Evolutionary conservation across 2,888 invertebrate genomes (phyloP), one percentile per base, ranked within the genome.

Genomic region (Ceriagrion tenellum): DNA sequence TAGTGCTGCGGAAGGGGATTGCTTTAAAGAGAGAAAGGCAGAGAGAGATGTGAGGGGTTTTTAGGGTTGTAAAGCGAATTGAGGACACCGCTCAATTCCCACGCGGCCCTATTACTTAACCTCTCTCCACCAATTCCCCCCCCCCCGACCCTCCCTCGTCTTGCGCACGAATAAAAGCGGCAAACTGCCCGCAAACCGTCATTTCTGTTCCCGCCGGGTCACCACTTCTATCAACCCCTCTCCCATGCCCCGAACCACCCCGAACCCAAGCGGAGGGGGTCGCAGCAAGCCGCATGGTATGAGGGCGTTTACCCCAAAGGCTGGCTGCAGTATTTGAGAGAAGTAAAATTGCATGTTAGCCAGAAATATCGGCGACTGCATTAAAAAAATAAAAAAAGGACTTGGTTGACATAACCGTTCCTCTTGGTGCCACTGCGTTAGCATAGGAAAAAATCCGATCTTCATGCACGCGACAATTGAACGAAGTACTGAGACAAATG

Each of bases 41-140:
- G n/a, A n/a, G 69, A 69, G 69, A 69, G 69, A 69, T 59, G n/a
- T 69, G 12, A 26, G 69, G 69, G n/a, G 69, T 23, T 10, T 69
- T 12, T 69, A 81, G 81, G 81, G 81, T 16, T 16, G 16, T 81
- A 81, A 35, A 30, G 81, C 55, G 89, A 89, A 89, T 55, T 40
- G 89, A 55, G 89, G 55, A 55, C 89, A 55, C 8, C 89, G 20
- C 55, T 47, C 89, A 89, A 89, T 89, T 89, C 89, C 89, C 89
- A 89, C 89, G 89, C 89, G 89, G 89, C 55, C 55, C 89, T 81
- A 30, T 81, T 89, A 89, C 89, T n/a, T n/a, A 89, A 89, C 55
- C 55, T 89, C 89, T 55, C 26, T n/a, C n/a, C n/a, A 13, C 55
- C 20, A 40, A 20, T 40, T 3, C 40, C 88, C 35, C 18, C 26